A percentile compares a stretch with the other conserved stretches of the same genome.
Conservation (phyloP, 2,888 invertebrate genomes). For the Stenodera caucasica region DNA sequence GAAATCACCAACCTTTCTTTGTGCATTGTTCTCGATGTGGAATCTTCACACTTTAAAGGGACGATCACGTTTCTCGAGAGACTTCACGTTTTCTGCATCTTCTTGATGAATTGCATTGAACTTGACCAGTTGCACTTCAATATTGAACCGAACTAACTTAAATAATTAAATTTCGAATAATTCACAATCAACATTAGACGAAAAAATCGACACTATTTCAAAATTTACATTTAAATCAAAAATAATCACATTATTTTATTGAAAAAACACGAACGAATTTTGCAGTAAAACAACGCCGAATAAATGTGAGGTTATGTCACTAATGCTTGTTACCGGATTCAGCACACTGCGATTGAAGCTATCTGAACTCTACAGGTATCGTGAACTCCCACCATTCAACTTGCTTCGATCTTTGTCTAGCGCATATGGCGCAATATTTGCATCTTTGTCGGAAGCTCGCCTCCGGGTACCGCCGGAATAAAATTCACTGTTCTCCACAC, state of each 20-base stretch:
- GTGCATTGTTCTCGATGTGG: conserved; percentile 19
- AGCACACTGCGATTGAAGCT: conserved; percentile 1
- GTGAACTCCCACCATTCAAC: conserved; percentile 35
- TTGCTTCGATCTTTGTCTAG: conserved; percentile 31
- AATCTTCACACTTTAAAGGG: conserved; percentile 14
- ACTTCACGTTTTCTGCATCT: conserved; percentile 22
- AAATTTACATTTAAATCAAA: too few relatives aligned
- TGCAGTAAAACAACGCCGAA: too few relatives aligned
- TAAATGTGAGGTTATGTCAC: too few relatives aligned
- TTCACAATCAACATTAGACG: too few relatives aligned
- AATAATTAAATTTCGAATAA: too few relatives aligned
- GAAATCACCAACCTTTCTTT: conserved; percentile 29
- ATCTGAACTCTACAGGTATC: conserved; percentile 48
- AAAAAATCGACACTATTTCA: too few relatives aligned
- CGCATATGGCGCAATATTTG: conserved; percentile 15
- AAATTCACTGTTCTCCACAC: too few relatives aligned
- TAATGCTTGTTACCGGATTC: too few relatives aligned
- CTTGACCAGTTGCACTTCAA: not conserved
- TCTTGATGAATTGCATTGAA: not conserved
- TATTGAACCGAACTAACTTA: not conserved
- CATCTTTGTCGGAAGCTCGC: conserved; percentile 23
- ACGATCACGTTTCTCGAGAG: conserved; percentile 10
- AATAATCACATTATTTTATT: too few relatives aligned
- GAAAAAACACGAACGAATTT: too few relatives aligned
- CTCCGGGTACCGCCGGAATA: conserved; percentile 18